phyloP scores from a whole-genome alignment of 92 coral and sea anemone species.

The Zoanthus sansibaricus region DNA sequence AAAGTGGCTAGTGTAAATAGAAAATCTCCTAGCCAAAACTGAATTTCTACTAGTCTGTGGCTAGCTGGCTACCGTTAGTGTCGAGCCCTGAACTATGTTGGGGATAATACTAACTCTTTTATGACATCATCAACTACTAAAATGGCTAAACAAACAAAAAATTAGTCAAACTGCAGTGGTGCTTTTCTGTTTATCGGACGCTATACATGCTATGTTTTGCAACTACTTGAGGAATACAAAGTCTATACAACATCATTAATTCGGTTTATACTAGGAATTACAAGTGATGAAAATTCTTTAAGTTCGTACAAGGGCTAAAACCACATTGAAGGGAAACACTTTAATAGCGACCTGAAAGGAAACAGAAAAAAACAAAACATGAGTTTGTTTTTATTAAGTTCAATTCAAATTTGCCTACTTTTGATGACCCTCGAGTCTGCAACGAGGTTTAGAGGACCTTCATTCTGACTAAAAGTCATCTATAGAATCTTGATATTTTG shows the following conservation, averaged over 20 bases:
- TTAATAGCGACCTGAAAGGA: conserved; percentile 67
- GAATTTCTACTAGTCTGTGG: no score
- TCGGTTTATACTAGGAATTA: not conserved
- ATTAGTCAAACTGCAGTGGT: not conserved
- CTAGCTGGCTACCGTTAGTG: no score
- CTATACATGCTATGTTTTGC: not conserved
- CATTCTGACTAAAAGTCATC: no score
- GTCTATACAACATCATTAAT: not conserved
- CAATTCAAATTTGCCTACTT: no score
- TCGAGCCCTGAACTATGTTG: not conserved
- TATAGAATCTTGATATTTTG: no score
- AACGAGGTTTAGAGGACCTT: no score
- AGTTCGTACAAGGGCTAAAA: conserved; percentile 31
- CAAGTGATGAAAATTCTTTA: not conserved
- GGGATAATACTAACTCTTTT: not conserved
- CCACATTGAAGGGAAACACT: conserved; percentile 6
- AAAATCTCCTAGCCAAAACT: no score
- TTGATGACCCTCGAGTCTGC: no score
- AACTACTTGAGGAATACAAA: not conserved
- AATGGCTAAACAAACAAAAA: not conserved
- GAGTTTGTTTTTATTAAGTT: not conserved
- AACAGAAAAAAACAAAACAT: not conserved
- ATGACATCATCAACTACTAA: not conserved
- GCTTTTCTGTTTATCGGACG: not conserved
- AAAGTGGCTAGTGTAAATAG: no score